Base-by-base conservation (phyloP, 2,797 vertebrate species). In the Coregonus ussuriensis region DNA sequence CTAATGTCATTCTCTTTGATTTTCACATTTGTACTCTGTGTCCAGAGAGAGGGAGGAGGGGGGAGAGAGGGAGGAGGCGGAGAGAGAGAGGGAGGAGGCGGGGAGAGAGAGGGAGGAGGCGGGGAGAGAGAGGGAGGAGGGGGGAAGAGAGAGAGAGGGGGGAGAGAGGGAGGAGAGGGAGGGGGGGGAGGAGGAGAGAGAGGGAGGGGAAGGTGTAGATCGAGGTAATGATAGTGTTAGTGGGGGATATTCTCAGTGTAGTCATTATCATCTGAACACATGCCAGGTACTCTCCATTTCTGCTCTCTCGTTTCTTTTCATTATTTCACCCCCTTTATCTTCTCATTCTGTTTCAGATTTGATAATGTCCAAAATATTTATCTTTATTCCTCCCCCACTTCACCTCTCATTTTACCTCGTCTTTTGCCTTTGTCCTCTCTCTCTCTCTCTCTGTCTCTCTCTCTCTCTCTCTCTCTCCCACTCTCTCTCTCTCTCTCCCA, bases 1-100 rank as follows among this genome's bases (percentile, higher is more conserved):
- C 82, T 80, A 80, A 82, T 85, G 83, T 88, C 88, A 87, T 83
- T 90, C 81, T 82, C 83, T 84, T 86, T 87, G 85, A 87, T 88
- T 89, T 87, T 86, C 79, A 82, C 83, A 79, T 84, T 83, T 81
- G 80, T 70, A 53, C 77, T 74, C 69, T 54, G 21, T 78, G 77
- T 67, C 68, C 74, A 83, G 80, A 68, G 79, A 52, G 72, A 81
- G 79, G 41, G 79, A 78, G 73, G 71, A 74, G 6, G 54, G 35
- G 25, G 63, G 59, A n/a, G 11, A 35, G 7, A 18, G 63, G 47
- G 5, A 29, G 72, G 52, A 25, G 21, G 35, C n/a, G n/a, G n/a
- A n/a, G n/a, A n/a, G n/a, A n/a, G n/a, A n/a, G n/a, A n/a, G n/a
- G n/a, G n/a, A n/a, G n/a, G n/a, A n/a, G n/a, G n/a, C n/a, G n/a